phyloP scores from a whole-genome alignment of 2,888 invertebrate genomes.

The Scaptomyza tumidula region DNA sequence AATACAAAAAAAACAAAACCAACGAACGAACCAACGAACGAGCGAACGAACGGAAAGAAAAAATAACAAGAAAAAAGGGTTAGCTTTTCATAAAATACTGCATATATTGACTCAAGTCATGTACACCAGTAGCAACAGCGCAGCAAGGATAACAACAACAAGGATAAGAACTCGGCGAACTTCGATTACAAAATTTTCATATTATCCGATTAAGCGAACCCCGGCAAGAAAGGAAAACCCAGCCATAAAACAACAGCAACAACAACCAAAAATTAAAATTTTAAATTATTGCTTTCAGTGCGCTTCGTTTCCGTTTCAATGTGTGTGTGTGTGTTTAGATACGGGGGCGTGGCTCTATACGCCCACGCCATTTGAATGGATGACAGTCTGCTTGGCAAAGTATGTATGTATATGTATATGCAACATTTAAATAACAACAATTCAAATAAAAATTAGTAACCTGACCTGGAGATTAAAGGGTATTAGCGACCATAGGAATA shows the following conservation, averaged over 20 bases:
- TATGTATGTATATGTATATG: conserved; percentile 12
- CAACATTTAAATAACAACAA: conserved; percentile 50
- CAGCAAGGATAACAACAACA: conserved; percentile 39
- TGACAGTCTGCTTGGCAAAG: conserved; percentile 21
- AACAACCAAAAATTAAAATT: conserved; percentile 60
- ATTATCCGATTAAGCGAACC: conserved; percentile 76
- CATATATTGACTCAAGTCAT: conserved; percentile 81
- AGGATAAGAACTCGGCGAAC: conserved; percentile 59
- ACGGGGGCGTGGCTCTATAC: conserved; percentile 40
- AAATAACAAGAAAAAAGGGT: conserved; percentile 66
- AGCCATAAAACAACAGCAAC: conserved; percentile 2
- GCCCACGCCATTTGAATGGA: conserved; percentile 45
- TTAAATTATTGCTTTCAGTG: conserved; percentile 69
- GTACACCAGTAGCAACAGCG: conserved; percentile 53
- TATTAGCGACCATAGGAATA: no score
- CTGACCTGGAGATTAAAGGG: neutral
- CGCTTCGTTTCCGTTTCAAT: neutral
- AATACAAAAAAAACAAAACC: conserved; percentile 18
- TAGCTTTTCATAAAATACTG: conserved; percentile 74
- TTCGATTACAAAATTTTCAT: conserved; percentile 76
- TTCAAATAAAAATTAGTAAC: neutral
- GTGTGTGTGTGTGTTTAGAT: conserved; percentile 19
- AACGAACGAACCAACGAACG: neutral
- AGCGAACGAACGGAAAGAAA: conserved; percentile 21
- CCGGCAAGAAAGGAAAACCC: conserved; percentile 20